Evolutionary conservation across 2,113 vertebrate genomes (phyloP).

Genomic region (Petaurus breviceps): DNA sequence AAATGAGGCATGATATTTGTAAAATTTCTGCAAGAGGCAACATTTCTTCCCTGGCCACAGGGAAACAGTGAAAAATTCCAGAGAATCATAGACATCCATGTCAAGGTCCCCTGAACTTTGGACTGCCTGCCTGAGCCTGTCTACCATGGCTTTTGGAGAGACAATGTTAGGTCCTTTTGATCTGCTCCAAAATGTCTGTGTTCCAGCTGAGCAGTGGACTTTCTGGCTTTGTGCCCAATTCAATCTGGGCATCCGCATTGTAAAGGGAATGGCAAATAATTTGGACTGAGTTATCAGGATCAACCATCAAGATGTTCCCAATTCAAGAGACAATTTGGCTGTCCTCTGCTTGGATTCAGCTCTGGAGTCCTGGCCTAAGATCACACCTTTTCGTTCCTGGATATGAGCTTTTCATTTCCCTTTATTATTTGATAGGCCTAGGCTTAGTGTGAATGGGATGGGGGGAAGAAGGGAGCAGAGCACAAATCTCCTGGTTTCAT

Average conservation of each 20-base stretch:
- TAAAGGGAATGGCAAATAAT: background rate
- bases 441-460: background rate
- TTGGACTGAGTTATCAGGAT: background rate
- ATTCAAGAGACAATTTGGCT: background rate
- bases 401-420: background rate
- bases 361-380: background rate
- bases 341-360: background rate
- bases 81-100: background rate
- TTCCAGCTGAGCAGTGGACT: background rate
- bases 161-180: background rate
- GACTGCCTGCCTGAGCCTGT: rapidly evolving
- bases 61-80: background rate
- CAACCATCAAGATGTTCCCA: background rate
- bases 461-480: no score
- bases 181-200: background rate
- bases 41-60: rapidly evolving
- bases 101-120: background rate
- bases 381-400: background rate
- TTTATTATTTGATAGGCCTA: background rate
- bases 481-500: background rate
- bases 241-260: background rate
- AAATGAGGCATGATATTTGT: background rate
- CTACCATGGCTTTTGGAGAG: background rate
- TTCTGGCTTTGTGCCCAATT: background rate
- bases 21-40: background rate